Conservation (phyloP, 2,888 invertebrate species). For the Leucozona laternaria region DNA sequence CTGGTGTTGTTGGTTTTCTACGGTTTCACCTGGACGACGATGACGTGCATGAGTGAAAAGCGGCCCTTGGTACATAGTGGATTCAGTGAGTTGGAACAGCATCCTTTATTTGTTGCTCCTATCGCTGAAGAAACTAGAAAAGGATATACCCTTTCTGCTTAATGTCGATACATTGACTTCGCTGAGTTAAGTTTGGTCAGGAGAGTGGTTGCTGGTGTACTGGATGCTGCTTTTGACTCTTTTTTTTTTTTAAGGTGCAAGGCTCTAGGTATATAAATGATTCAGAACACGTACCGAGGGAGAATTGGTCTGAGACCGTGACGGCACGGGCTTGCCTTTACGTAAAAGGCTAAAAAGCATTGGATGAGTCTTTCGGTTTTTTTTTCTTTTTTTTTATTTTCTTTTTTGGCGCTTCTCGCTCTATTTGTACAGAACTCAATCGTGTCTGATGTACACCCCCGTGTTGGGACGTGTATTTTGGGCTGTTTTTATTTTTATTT, state of each 20-base stretch:
- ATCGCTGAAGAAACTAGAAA: conserved; percentile 25
- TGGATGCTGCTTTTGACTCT: neutral
- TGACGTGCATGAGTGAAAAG: conserved; percentile 68
- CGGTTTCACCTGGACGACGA: conserved; percentile 66
- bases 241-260: neutral
- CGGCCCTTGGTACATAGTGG: conserved; percentile 46
- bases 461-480: conserved; percentile 46
- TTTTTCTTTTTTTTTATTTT: neutral
- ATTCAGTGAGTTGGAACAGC: conserved; percentile 58
- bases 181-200: conserved; percentile 51
- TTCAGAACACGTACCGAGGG: conserved; percentile 63
- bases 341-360: conserved; percentile 11
- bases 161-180: conserved; percentile 54
- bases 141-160: conserved; percentile 39
- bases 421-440: conserved; percentile 49
- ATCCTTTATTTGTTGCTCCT: conserved; percentile 69
- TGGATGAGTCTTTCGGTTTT: conserved; percentile 12
- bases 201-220: neutral
- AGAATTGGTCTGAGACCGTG: conserved; percentile 56
- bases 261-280: conserved; percentile 45
- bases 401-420: conserved; percentile 18
- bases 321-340: conserved; percentile 46
- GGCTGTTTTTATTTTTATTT: conserved; percentile 19
- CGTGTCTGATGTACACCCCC: conserved; percentile 41
- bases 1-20: conserved; percentile 30